Evolutionary conservation across 2,797 vertebrate genomes (phyloP).

Genomic region (Alcedo atthis): DNA sequence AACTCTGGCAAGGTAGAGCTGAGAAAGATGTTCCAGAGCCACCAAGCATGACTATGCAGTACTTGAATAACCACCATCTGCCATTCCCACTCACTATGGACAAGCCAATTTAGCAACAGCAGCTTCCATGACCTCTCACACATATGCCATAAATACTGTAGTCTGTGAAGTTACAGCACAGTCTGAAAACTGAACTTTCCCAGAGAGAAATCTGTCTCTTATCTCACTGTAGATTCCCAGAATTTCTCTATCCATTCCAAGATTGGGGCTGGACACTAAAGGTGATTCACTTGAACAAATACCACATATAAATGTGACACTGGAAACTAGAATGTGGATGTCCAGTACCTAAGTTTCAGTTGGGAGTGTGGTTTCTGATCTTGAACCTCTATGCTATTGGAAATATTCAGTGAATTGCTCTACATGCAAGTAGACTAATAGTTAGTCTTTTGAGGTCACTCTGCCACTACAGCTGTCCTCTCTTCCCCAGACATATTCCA

Average conservation of each 20-base stretch:
- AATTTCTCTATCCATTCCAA: neutral
- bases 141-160: neutral
- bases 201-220: neutral
- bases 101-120: slow-evolving; percentile 15
- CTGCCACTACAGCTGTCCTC: neutral
- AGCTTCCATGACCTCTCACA: neutral
- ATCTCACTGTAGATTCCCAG: neutral
- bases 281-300: neutral
- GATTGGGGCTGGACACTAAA: neutral
- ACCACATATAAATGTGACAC: neutral
- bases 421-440: neutral
- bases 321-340: neutral
- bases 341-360: neutral
- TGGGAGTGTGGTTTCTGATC: neutral
- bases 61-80: neutral
- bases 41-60: neutral
- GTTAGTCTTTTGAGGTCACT: neutral
- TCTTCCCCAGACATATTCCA: neutral
- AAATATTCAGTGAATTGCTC: neutral
- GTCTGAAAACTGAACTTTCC: neutral
- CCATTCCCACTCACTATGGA: neutral
- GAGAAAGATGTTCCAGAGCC: neutral
- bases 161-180: neutral
- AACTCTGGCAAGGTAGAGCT: neutral
- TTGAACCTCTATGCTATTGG: neutral